Evolutionary conservation across 2,797 vertebrate genomes (phyloP).

Genomic region (Sebastes diploproa): DNA sequence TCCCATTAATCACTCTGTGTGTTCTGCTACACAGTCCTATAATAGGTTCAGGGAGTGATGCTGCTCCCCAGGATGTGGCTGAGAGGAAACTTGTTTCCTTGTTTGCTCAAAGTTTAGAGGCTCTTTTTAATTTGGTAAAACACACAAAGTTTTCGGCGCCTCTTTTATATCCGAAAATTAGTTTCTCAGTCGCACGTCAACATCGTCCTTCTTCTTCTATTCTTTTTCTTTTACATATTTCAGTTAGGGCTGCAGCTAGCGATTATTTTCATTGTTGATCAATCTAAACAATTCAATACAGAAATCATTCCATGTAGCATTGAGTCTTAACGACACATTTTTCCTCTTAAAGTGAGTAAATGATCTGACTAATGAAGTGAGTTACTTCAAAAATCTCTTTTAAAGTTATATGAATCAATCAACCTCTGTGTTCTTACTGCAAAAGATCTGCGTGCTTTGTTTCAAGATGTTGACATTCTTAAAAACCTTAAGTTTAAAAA

Average conservation of each 20-base stretch:
- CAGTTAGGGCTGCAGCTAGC: not conserved
- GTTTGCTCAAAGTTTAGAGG: conserved; percentile 35
- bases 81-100: conserved; percentile 45
- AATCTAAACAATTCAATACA: too few relatives aligned
- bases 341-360: too few relatives aligned
- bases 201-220: not conserved
- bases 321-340: too few relatives aligned
- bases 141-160: conserved; percentile 4
- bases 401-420: too few relatives aligned
- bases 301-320: too few relatives aligned
- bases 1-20: conserved; percentile 34
- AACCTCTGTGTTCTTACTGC: not conserved
- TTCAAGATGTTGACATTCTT: not conserved
- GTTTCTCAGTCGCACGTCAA: not conserved
- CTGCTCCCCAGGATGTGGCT: conserved; percentile 62
- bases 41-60: conserved; percentile 50
- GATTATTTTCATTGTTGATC: not conserved
- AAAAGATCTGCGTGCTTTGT: not conserved
- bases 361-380: not conserved
- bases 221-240: not conserved
- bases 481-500: not conserved
- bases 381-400: not conserved
- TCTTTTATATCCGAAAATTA: conserved; percentile 5
- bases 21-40: conserved; percentile 27
- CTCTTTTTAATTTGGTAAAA: conserved; percentile 23